Percentiles rank a stretch among this genome's conserved stretches.
Conservation (phyloP, 1,140 invertebrate genomes). For the Patella vulgata region DNA sequence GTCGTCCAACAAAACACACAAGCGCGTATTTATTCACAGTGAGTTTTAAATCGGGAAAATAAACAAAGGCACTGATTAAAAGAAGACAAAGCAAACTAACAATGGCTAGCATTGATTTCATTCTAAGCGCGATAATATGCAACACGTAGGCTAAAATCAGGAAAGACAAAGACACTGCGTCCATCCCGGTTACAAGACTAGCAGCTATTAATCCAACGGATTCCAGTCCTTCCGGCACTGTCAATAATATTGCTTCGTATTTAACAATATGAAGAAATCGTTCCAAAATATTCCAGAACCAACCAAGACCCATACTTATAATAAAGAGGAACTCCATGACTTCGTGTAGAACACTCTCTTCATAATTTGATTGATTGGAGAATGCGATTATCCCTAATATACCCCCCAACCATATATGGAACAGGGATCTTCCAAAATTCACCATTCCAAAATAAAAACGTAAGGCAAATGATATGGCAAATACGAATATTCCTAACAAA, state of each 20-base stretch:
- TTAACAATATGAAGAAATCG: constrained; percentile 40
- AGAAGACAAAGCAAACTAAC: constrained; percentile 45
- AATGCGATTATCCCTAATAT: constrained; percentile 59
- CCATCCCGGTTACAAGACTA: constrained; percentile 43
- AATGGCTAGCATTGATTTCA: constrained; percentile 56
- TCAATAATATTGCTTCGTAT: constrained; percentile 36
- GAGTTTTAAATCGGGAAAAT: constrained; percentile 41
- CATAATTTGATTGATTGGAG: constrained; percentile 39
- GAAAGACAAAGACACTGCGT: constrained; percentile 42
- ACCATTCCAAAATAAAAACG: constrained; percentile 55
- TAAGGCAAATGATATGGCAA: constrained; percentile 53
- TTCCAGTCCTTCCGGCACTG: constrained; percentile 47
- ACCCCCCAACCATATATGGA: constrained; percentile 61
- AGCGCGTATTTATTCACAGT: constrained; percentile 54
- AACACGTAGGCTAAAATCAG: constrained; percentile 50
- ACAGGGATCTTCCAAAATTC: constrained; percentile 42
- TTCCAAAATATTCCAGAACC: constrained; percentile 52
- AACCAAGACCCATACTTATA: constrained; percentile 46
- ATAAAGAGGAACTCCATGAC: constrained; percentile 57
- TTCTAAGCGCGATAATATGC: constrained; percentile 50
- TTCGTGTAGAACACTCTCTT: constrained; percentile 47
- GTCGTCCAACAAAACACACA: constrained; percentile 54
- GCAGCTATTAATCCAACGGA: constrained; percentile 56
- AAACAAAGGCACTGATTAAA: constrained; percentile 36
- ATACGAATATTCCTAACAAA: constrained; percentile 54